A percentile compares a stretch with the other conserved stretches of the same genome.
These are phyloP conservation scores for Nannospalax galili DNA, from an alignment of 2,113 vertebrate species.

Conservation along the genomic window DNA sequence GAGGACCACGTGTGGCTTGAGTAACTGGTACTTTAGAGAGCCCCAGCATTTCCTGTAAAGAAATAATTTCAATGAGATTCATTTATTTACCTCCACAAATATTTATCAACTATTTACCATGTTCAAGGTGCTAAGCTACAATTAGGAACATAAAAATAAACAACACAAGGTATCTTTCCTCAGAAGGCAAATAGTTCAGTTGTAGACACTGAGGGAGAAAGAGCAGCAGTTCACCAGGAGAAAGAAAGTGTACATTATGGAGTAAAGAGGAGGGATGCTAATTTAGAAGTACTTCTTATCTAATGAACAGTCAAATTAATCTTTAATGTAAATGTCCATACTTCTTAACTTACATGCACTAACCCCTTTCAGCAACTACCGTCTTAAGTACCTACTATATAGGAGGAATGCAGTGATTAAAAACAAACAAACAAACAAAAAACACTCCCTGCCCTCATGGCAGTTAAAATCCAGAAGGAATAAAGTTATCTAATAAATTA, in stretches of 20 bases:
- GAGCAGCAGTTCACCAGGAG: neutral
- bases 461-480: slow-evolving; percentile 29
- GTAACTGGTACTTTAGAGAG: slow-evolving; percentile 92
- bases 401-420: neutral
- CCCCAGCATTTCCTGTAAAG: slow-evolving; percentile 95
- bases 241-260: neutral
- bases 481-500: neutral
- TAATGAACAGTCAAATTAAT: slow-evolving; percentile 5
- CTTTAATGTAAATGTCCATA: neutral
- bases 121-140: neutral
- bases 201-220: neutral
- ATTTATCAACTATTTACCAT: slow-evolving; percentile 21
- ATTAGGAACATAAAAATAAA: slow-evolving; percentile 44
- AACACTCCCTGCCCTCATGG: neutral
- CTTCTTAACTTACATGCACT: neutral
- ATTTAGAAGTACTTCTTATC: slow-evolving; percentile 12
- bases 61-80: slow-evolving; percentile 42
- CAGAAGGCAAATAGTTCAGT: slow-evolving; percentile 16
- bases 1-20: slow-evolving; percentile 92
- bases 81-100: slow-evolving; percentile 52
- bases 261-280: neutral
- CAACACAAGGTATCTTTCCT: slow-evolving; percentile 23
- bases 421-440: too few relatives aligned
- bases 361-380: slow-evolving; percentile 2
- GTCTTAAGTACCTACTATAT: neutral